Evolutionary conservation across 2,888 invertebrate species (phyloP), one percentile per base, ranked within the genome.

Genomic region (Mythimna albipuncta): DNA sequence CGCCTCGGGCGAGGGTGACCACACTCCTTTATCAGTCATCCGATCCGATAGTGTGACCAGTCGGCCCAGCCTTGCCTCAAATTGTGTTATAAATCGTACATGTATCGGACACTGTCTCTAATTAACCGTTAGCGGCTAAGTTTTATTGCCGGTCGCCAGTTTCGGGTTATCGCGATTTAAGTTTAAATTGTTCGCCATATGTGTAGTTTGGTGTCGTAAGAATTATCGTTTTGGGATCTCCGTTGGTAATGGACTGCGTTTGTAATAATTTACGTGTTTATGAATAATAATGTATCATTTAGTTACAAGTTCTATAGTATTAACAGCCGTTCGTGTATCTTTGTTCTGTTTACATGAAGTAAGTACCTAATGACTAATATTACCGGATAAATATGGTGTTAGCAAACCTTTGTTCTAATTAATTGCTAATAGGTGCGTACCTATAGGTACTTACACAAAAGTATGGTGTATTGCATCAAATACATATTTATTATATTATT

Each of bases 111-210:
- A 91, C 91, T 91, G 91, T 90, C 91, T 91, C 94, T 94, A 95
- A 95, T 95, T 95, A 94, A 93, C 93, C 93, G 94, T 93, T 94
- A 94, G 93, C 93, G 90, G 88, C 87, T 88, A 86, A 92, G 93
- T 94, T 94, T 95, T 94, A 95, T 93, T 94, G 93, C 89, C 82
- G 88, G 79, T 85, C 88, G 87, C 88, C 91, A 92, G 91, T 93
- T 93, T 91, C 88, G 93, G 93, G 92, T 93, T 93, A 94, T 93
- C 94, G 89, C 88, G 87, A 89, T 86, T 89, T 87, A 90, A 93
- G 92, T 94, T 94, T 91, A 93, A 94, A 94, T 91, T 92, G 93
- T 89, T 88, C 90, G 88, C 92, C 94, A 93, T 92, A 92, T 94
- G 94, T 85, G 85, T 89, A 90, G 90, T 91, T 90, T 90, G 88